Conservation (phyloP, 2,888 invertebrate species). For the Drosophila kanekoi region DNA sequence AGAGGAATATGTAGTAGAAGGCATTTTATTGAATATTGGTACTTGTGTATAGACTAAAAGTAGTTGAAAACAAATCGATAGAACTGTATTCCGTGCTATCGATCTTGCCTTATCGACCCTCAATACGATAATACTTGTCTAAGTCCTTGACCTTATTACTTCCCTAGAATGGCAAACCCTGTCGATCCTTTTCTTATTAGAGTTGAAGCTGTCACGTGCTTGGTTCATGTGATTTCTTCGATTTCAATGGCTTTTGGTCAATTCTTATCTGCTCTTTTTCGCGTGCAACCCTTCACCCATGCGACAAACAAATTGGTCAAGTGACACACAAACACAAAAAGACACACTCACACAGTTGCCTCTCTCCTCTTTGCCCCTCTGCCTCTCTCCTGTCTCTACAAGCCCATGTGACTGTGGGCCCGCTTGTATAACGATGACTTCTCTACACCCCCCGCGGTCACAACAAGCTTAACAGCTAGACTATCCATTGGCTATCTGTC, state of each 20-base stretch:
- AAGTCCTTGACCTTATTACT: too few relatives aligned
- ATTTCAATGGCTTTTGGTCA: neutral
- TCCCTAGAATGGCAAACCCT: too few relatives aligned
- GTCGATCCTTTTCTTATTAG: neutral
- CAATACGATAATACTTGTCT: too few relatives aligned
- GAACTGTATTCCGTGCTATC: too few relatives aligned
- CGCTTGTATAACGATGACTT: slow-evolving; percentile 39
- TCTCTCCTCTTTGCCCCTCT: neutral
- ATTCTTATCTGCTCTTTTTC: neutral
- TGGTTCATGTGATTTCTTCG: slow-evolving; percentile 25
- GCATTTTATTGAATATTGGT: too few relatives aligned
- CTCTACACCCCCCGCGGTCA: neutral
- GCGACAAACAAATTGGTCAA: slow-evolving; percentile 50
- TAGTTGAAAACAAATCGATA: too few relatives aligned
- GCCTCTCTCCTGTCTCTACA: neutral
- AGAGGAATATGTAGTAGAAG: neutral
- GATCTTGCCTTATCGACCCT: too few relatives aligned
- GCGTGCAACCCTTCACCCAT: slow-evolving; percentile 31
- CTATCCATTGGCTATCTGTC: slow-evolving; percentile 21
- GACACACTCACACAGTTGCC: neutral
- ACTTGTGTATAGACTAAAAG: too few relatives aligned
- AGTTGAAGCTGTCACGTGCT: slow-evolving; percentile 22
- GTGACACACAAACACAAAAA: slow-evolving; percentile 42
- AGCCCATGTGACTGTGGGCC: slow-evolving; percentile 39
- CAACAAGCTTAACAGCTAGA: slow-evolving; percentile 5